These are phyloP conservation scores for Symphodus melops DNA, from an alignment of 2,113 vertebrate genomes.

Conservation along the genomic window DNA sequence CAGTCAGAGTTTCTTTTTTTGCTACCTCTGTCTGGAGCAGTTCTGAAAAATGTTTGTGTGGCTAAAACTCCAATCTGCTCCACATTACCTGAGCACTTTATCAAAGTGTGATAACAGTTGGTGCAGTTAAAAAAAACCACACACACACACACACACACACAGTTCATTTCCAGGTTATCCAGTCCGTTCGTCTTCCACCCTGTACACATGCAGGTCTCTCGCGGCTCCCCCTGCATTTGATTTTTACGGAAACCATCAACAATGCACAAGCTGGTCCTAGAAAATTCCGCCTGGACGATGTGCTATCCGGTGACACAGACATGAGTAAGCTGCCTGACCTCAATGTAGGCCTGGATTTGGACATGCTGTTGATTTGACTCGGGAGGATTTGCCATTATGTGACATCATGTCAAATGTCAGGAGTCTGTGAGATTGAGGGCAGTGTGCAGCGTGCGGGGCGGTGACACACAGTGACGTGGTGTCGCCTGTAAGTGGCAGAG, in stretches of 20 bases:
- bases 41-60: conserved; percentile 16
- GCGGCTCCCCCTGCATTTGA: not conserved
- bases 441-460: not conserved
- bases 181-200: not conserved
- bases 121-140: conserved; percentile 1
- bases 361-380: conserved; percentile 36
- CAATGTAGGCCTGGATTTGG: not conserved
- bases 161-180: not conserved
- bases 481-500: not conserved
- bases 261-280: conserved; percentile 3
- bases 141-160: too few relatives aligned
- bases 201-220: not conserved
- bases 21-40: not conserved
- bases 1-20: not conserved
- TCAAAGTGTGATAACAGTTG: conserved; percentile 24
- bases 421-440: conserved; percentile 14
- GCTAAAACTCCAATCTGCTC: conserved; percentile 39
- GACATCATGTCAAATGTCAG: conserved; percentile 60
- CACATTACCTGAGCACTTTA: conserved; percentile 40
- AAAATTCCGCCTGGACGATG: not conserved
- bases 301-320: conserved; percentile 4
- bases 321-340: conserved; percentile 22
- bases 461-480: conserved; percentile 16
- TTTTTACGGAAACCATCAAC: not conserved
- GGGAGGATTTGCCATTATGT: conserved; percentile 1